phyloP scores from a whole-genome alignment of 2,888 invertebrate genomes.

The Drosophila infuscata region DNA sequence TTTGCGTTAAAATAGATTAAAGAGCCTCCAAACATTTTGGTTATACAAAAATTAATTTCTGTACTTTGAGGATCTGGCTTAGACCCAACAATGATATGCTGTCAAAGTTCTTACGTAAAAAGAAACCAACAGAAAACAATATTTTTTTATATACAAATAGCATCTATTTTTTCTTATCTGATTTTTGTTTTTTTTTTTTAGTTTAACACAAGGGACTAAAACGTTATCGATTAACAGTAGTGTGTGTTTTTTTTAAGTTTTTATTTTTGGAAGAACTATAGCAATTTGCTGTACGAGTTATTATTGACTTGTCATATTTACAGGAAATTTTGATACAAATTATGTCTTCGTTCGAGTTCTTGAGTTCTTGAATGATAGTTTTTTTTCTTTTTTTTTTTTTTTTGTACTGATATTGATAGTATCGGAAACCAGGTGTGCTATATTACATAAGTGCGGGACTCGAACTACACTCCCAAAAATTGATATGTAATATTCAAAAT shows the following conservation, averaged over 20 bases:
- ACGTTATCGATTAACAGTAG: constrained; percentile 47
- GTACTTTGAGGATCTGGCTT: constrained; percentile 55
- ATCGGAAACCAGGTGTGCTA: constrained; percentile 77
- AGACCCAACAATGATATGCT: constrained; percentile 69
- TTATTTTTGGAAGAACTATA: constrained; percentile 70
- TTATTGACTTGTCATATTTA: constrained; percentile 62
- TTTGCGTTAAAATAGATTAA: constrained; percentile 51
- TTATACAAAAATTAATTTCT: constrained; percentile 46
- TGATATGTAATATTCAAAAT: constrained; percentile 74
- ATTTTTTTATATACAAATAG: constrained; percentile 53
- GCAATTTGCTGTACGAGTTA: constrained; percentile 42
- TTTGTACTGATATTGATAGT: constrained; percentile 78
- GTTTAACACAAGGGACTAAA: constrained; percentile 44
- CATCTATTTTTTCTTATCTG: background rate
- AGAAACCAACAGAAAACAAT: constrained; percentile 41
- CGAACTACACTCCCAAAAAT: constrained; percentile 33
- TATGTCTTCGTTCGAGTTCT: constrained; percentile 17
- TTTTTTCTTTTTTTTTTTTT: constrained; percentile 5
- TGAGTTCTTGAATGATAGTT: constrained; percentile 30
- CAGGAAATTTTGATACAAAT: constrained; percentile 27
- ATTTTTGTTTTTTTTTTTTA: background rate
- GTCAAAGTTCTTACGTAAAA: constrained; percentile 38
- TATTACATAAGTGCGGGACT: constrained; percentile 62
- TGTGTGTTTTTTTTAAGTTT: constrained; percentile 11
- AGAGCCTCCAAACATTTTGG: constrained; percentile 28